Evolutionary conservation across 2,113 vertebrate genomes (phyloP), one percentile per base, ranked within the genome.

Genomic region (Gadus chalcogrammus): DNA sequence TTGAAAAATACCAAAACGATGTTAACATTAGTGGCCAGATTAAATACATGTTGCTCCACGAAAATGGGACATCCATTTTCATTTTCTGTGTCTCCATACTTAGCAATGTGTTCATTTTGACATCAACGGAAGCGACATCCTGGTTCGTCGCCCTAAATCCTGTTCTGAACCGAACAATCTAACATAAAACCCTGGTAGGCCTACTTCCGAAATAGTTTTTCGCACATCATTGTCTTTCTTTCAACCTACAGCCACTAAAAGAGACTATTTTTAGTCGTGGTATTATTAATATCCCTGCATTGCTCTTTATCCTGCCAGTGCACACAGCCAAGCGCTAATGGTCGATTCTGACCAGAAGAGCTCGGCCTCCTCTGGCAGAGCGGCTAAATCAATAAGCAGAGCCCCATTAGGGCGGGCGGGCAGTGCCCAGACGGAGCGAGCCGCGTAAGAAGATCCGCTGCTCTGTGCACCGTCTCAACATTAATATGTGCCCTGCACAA

Each of bases 371-470:
- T 82, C 77, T 88, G 87, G 80, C 84, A 82, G 82, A 81, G 83
- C 75, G 82, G 80, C 76, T 80, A 75, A 87, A 92, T 92, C 91
- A 83, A 92, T 91, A 92, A 61, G 73, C 60, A 83, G 80, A 76
- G 75, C 79, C 73, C 89, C 87, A 92, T 91, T 92, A 92, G 76
- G 76, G n/a, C 70, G 73, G 67, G 83, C 71, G 67, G 75, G 82
- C 71, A 85, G 72, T 66, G 82, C 83, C 88, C 84, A 70, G 70
- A 67, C 74, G 79, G 17, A 73, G 52, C 12, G 11, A 12, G 42
- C 8, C 8, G 42, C 42, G 77, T 74, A 48, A 73, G 70, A 74
- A 75, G 76, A 79, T 79, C 74, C 17, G 27, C 48, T n/a, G 60
- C 66, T 82, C 86, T 48, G 1, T 48, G 42, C 71, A 89, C 81